Percentiles rank a stretch among this genome's conserved stretches.
Evolutionary conservation across 2,113 vertebrate genomes (phyloP).

Genomic region (Salvator merianae): DNA sequence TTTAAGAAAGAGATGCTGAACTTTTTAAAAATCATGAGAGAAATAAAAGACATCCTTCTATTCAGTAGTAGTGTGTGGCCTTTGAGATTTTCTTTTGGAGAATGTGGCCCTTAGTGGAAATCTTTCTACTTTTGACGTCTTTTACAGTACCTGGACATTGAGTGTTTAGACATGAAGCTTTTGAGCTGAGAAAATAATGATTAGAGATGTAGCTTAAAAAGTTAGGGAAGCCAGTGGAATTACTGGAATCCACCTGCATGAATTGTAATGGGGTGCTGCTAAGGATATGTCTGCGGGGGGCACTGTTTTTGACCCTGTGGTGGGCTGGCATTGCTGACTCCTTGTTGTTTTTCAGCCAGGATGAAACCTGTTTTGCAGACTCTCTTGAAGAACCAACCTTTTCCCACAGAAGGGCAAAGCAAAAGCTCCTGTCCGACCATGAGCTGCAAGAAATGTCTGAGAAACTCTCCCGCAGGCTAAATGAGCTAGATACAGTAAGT

Average conservation of each 20-base stretch:
- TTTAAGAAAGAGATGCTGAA: background rate
- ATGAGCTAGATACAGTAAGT: slow-evolving; percentile 86
- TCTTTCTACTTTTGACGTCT: background rate
- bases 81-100: background rate
- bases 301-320: background rate
- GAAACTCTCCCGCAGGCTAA: slow-evolving; percentile 83
- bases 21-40: background rate
- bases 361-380: slow-evolving; percentile 23
- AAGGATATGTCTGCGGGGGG: background rate
- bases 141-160: background rate
- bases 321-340: background rate
- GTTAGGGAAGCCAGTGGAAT: background rate
- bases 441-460: slow-evolving; percentile 84
- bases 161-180: background rate
- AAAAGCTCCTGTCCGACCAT: slow-evolving; percentile 72
- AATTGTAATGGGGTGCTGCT: background rate
- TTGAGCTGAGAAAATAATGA: background rate
- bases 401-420: slow-evolving; percentile 66
- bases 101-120: background rate
- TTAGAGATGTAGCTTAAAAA: background rate
- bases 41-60: background rate
- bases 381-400: slow-evolving; percentile 60
- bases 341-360: slow-evolving; percentile 35
- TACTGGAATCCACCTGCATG: background rate
- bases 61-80: background rate